Evolutionary conservation across 2,113 vertebrate genomes (phyloP).

Genomic region (Progne subis): DNA sequence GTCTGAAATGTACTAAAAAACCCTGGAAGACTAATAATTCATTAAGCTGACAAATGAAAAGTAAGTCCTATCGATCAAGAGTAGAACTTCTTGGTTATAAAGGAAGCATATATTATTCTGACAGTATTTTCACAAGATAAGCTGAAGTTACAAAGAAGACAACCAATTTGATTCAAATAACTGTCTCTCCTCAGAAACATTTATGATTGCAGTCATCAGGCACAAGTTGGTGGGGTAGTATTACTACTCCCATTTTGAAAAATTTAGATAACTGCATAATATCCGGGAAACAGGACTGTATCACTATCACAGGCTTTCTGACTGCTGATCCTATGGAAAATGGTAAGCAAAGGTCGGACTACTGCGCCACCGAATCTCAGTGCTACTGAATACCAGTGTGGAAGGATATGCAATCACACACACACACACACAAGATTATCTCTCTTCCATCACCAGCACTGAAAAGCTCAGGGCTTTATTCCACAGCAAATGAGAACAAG

Average conservation of each 20-base stretch:
- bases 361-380: neutral
- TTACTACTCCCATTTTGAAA: neutral
- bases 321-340: neutral
- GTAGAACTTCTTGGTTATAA: conserved; percentile 57
- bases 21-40: conserved; percentile 62
- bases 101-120: conserved; percentile 67
- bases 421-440: neutral
- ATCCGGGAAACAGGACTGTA: neutral
- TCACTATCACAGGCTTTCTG: neutral
- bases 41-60: conserved; percentile 67
- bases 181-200: conserved; percentile 50
- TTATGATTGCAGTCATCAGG: conserved; percentile 39
- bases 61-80: conserved; percentile 63
- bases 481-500: neutral
- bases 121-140: conserved; percentile 70
- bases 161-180: conserved; percentile 65
- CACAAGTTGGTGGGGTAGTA: neutral
- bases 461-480: neutral
- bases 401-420: neutral
- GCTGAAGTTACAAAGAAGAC: conserved; percentile 49
- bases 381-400: neutral
- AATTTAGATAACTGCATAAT: neutral
- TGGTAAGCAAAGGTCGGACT: neutral
- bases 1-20: conserved; percentile 52
- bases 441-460: neutral